Conservation (phyloP, 2,888 invertebrate species). For the Drosophila buzzatii region DNA sequence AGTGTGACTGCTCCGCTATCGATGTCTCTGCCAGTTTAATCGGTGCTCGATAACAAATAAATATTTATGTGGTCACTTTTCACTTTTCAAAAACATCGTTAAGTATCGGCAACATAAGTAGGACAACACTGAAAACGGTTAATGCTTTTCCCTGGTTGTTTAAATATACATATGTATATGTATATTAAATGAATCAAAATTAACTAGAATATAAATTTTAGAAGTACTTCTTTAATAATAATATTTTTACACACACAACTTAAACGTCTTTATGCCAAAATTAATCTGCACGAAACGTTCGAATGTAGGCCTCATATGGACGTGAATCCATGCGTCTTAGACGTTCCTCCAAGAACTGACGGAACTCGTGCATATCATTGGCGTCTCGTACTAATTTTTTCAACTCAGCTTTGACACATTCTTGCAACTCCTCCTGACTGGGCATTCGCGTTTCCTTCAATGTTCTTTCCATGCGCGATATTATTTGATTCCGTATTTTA, state of each 20-base stretch:
- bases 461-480: slow-evolving; percentile 36
- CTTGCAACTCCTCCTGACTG: slow-evolving; percentile 25
- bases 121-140: background rate
- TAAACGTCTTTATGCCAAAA: background rate
- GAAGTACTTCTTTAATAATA: background rate
- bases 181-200: background rate
- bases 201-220: background rate
- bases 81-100: background rate
- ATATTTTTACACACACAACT: background rate
- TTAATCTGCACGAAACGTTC: slow-evolving; percentile 44
- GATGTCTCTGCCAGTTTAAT: background rate
- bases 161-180: background rate
- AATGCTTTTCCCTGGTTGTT: background rate
- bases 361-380: slow-evolving; percentile 65
- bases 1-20: slow-evolving; percentile 40
- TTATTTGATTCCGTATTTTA: slow-evolving; percentile 52
- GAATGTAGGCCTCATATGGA: slow-evolving; percentile 66
- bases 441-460: slow-evolving; percentile 8
- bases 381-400: slow-evolving; percentile 64
- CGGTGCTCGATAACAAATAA: slow-evolving; percentile 11
- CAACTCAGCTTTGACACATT: slow-evolving; percentile 56
- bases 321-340: slow-evolving; percentile 65
- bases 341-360: slow-evolving; percentile 68
- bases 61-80: background rate
- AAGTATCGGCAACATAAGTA: background rate